A percentile compares a stretch with the other conserved stretches of the same genome.
Evolutionary conservation across 1,140 invertebrate species (phyloP).

Genomic region (Diprion similis): DNA sequence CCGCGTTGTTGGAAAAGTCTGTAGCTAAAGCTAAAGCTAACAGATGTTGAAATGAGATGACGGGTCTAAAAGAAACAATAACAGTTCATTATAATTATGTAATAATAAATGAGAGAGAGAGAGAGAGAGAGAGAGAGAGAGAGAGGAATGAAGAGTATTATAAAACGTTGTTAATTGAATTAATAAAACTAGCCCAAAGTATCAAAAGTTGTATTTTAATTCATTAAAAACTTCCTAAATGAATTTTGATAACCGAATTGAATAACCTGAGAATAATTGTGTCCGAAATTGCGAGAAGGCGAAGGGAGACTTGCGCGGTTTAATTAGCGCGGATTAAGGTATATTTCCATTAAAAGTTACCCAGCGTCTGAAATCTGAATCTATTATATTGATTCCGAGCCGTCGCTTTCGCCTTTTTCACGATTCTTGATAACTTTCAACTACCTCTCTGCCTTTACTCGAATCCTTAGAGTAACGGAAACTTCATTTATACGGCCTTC

Average conservation of each 20-base stretch:
- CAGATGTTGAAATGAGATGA: constrained; percentile 32
- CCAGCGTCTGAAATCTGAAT: no score
- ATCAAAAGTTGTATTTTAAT: constrained; percentile 27
- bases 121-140: no score
- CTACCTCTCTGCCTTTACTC: no score
- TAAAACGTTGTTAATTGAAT: constrained; percentile 64
- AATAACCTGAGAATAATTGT: neutral
- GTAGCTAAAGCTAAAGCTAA: neutral
- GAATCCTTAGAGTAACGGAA: no score
- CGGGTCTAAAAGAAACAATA: constrained; percentile 62
- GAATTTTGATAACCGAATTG: neutral
- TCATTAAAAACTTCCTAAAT: constrained; percentile 3
- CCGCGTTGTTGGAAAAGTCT: constrained; percentile 27
- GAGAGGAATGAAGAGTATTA: constrained; percentile 59
- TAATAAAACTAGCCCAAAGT: constrained; percentile 64
- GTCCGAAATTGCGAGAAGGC: no score
- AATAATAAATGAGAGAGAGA: constrained; percentile 59
- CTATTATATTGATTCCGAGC: no score
- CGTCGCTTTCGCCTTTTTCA: no score
- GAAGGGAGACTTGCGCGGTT: no score
- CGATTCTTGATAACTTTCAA: no score
- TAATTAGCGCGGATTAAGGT: no score
- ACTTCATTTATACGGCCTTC: no score
- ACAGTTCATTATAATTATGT: constrained; percentile 61
- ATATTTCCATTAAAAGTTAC: no score